These are phyloP conservation scores for Neoaliturus tenellus DNA, from an alignment of 2,888 invertebrate species.

Conservation along the genomic window DNA sequence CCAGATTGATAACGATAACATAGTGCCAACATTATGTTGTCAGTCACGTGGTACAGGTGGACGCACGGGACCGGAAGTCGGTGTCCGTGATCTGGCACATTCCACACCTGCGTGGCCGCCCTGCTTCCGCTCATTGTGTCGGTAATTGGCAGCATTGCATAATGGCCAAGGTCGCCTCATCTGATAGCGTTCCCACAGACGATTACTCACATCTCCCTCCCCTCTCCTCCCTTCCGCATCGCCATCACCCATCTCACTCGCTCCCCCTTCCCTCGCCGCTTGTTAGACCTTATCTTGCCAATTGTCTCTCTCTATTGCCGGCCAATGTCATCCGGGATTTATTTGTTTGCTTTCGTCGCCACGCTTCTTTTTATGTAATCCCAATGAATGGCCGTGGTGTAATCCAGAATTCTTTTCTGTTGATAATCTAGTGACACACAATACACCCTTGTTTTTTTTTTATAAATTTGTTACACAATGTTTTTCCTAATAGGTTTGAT, in stretches of 20 bases:
- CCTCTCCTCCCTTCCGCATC: no score
- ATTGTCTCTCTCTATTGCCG: constrained; percentile 12
- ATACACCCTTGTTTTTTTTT: no score
- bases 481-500: no score
- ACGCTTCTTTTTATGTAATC: not conserved
- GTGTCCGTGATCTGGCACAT: constrained; percentile 49
- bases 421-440: no score
- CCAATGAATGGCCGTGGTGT: not conserved
- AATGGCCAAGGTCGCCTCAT: constrained; percentile 46
- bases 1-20: no score
- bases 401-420: no score
- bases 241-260: not conserved
- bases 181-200: constrained; percentile 35
- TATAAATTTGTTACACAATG: no score
- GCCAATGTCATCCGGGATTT: not conserved
- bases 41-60: not conserved
- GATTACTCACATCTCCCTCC: constrained; percentile 9
- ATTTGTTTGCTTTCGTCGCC: not conserved
- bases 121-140: constrained; percentile 43
- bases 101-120: constrained; percentile 47
- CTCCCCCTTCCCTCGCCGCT: not conserved
- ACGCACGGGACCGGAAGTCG: constrained; percentile 36
- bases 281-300: constrained; percentile 18
- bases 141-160: constrained; percentile 29
- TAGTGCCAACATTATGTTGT: no score